Percentiles rank a stretch among this genome's conserved stretches.
Evolutionary conservation across 2,888 invertebrate species (phyloP).

Genomic region (Drosophila barbarae): DNA sequence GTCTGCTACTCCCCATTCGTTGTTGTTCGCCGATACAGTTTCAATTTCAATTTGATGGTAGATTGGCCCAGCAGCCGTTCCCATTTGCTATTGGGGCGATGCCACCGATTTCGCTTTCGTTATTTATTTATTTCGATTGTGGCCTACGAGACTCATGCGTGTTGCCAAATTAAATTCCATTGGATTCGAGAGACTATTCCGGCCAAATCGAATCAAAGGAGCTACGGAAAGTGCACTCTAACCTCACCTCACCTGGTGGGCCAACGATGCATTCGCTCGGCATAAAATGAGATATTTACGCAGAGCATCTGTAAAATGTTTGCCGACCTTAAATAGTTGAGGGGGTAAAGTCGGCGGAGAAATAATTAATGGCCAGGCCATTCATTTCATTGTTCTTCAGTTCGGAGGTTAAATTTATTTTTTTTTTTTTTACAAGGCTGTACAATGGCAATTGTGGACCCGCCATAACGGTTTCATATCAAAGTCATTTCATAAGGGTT

Average conservation of each 20-base stretch:
- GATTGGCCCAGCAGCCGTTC: constrained; percentile 43
- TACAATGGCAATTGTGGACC: not conserved
- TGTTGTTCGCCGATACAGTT: constrained; percentile 25
- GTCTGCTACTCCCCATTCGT: constrained; percentile 2
- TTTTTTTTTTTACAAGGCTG: not conserved
- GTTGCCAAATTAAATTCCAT: constrained; percentile 11
- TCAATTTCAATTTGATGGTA: constrained; percentile 62
- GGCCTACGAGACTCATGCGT: constrained; percentile 32
- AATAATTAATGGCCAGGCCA: constrained; percentile 11
- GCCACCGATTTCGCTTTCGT: constrained; percentile 35
- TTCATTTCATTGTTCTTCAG: constrained; percentile 6
- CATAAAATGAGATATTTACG: constrained; percentile 54
- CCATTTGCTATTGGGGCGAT: constrained; percentile 29
- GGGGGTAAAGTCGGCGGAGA: not conserved
- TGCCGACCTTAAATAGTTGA: constrained; percentile 11
- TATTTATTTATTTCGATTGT: constrained; percentile 18
- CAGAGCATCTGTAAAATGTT: constrained; percentile 35
- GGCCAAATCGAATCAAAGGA: constrained; percentile 21
- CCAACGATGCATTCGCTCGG: constrained; percentile 23
- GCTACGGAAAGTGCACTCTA: constrained; percentile 14
- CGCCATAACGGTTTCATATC: not conserved
- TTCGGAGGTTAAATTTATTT: constrained; percentile 4
- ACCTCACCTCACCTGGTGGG: not conserved
- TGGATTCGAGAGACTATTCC: constrained; percentile 4
- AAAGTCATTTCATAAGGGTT: not conserved